These are phyloP conservation scores for Sebastes paucispinis DNA, from an alignment of 2,797 vertebrate species.

Conservation along the genomic window DNA sequence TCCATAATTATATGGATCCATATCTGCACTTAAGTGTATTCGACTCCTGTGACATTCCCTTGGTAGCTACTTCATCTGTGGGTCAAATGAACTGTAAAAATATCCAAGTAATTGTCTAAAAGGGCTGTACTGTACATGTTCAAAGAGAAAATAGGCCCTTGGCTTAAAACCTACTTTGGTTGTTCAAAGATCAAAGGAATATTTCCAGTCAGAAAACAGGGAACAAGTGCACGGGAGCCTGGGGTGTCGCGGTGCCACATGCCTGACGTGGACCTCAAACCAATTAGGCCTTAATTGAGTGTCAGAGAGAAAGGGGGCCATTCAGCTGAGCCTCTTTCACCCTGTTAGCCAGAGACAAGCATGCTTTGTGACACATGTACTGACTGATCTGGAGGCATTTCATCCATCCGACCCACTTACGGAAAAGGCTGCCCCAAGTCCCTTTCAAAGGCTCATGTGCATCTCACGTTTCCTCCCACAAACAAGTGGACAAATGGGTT, in stretches of 20 bases:
- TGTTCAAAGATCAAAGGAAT: constrained; percentile 56
- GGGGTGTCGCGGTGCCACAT: constrained; percentile 47
- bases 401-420: constrained; percentile 58
- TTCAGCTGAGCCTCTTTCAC: constrained; percentile 71
- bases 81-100: constrained; percentile 39
- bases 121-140: constrained; percentile 19
- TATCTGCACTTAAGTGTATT: constrained; percentile 10
- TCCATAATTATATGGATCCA: constrained; percentile 4
- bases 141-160: constrained; percentile 12
- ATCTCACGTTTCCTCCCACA: constrained; percentile 44
- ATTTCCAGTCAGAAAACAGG: constrained; percentile 31
- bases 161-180: constrained; percentile 33
- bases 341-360: constrained; percentile 79
- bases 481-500: constrained; percentile 39
- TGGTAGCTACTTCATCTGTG: background rate
- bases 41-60: background rate
- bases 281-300: constrained; percentile 71
- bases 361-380: constrained; percentile 73
- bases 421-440: constrained; percentile 28
- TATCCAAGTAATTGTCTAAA: constrained; percentile 23
- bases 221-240: constrained; percentile 39
- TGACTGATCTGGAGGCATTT: constrained; percentile 64
- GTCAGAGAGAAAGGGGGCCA: constrained; percentile 59
- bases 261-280: constrained; percentile 53
- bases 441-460: constrained; percentile 45